Percentiles rank a stretch among this genome's conserved stretches.
phyloP scores from a whole-genome alignment of 2,113 vertebrate species.

The Aegypius monachus region DNA sequence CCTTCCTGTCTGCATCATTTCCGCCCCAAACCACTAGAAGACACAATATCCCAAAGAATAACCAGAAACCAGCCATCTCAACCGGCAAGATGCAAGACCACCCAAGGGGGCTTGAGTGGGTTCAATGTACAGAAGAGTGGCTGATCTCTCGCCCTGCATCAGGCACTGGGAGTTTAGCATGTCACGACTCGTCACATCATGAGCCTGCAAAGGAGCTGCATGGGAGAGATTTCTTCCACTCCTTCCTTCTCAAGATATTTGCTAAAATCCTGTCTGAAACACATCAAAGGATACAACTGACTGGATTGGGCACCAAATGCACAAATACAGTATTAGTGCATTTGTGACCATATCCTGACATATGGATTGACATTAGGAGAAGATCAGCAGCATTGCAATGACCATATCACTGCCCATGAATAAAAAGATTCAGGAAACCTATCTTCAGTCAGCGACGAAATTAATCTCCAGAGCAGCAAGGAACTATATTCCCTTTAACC shows the following conservation, averaged over 20 bases:
- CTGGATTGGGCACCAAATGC: not conserved
- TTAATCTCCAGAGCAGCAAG: not conserved
- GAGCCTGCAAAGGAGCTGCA: not conserved
- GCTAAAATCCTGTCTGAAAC: not conserved
- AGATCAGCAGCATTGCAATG: not conserved
- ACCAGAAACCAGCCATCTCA: not conserved
- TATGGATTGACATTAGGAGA: rapidly evolving
- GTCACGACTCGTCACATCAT: not conserved
- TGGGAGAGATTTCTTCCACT: not conserved
- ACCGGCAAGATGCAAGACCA: not conserved
- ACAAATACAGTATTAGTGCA: rapidly evolving
- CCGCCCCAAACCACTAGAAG: not conserved
- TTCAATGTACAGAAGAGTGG: too few species aligned
- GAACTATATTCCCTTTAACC: not conserved
- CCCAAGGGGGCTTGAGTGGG: too few species aligned
- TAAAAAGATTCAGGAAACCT: not conserved
- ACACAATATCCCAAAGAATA: not conserved
- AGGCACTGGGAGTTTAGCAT: not conserved
- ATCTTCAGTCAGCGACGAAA: not conserved
- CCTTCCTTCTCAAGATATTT: not conserved
- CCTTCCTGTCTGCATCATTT: not conserved
- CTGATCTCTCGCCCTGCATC: not conserved
- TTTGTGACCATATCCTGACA: not conserved
- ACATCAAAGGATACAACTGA: not conserved
- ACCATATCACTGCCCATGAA: not conserved